These are phyloP conservation scores for Syngnathus acus DNA, from an alignment of 2,797 vertebrate species.

Conservation along the genomic window DNA sequence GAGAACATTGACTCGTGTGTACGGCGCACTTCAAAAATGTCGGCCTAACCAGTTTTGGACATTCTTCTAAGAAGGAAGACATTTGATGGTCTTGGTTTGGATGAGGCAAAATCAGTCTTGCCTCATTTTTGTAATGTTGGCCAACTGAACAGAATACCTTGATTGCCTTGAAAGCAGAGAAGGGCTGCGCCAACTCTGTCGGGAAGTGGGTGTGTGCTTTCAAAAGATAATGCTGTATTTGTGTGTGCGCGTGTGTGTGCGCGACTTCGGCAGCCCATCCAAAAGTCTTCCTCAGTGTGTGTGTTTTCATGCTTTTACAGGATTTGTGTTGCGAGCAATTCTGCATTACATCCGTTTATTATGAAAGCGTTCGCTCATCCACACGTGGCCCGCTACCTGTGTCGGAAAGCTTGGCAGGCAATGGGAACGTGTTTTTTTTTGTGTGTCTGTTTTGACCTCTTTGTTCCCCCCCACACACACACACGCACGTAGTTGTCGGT, in stretches of 20 bases:
- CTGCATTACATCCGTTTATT: conserved; percentile 34
- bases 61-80: too few relatives aligned
- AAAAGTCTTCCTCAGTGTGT: not conserved
- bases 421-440: conserved; percentile 36
- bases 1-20: too few relatives aligned
- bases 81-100: too few relatives aligned
- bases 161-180: not conserved
- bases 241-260: not conserved
- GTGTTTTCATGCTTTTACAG: conserved; percentile 5
- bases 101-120: too few relatives aligned
- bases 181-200: not conserved
- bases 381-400: conserved; percentile 42
- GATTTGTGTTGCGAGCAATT: conserved; percentile 17
- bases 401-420: conserved; percentile 43
- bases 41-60: too few relatives aligned
- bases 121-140: too few relatives aligned
- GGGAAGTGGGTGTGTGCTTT: not conserved
- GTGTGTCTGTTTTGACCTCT: conserved; percentile 54
- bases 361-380: conserved; percentile 47
- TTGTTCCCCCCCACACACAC: conserved; percentile 25
- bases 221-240: not conserved
- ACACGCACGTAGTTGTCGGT: conserved; percentile 35
- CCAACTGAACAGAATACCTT: not conserved
- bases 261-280: not conserved
- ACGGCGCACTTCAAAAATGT: too few relatives aligned